Evolutionary conservation across 2,888 invertebrate genomes (phyloP).

Genomic region (Zygogramma bicolorata): DNA sequence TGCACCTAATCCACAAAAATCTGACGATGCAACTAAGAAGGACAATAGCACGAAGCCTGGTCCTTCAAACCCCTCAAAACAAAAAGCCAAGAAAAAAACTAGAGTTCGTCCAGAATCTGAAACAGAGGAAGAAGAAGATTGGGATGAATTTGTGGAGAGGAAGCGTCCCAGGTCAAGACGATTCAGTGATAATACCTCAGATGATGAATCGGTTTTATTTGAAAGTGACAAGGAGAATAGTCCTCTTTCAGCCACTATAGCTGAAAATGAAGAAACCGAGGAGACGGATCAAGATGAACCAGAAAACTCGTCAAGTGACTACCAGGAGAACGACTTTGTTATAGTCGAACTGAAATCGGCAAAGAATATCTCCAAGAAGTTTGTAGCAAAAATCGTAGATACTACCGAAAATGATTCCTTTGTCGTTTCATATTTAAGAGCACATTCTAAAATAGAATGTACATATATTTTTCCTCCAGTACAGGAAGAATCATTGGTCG

Average conservation of each 20-base stretch:
- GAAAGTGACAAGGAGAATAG: too few species aligned
- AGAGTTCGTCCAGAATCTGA: too few species aligned
- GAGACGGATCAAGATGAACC: not conserved
- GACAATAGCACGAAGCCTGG: too few species aligned
- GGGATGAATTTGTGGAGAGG: too few species aligned
- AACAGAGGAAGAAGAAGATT: too few species aligned
- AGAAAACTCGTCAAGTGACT: not conserved
- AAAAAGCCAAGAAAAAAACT: too few species aligned
- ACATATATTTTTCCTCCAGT: not conserved
- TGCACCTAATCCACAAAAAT: not conserved
- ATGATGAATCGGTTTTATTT: too few species aligned
- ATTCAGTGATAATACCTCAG: too few species aligned
- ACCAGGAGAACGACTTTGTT: not conserved
- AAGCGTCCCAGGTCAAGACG: too few species aligned
- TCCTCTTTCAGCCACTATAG: too few species aligned
- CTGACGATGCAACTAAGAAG: not conserved
- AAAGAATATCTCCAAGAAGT: not conserved
- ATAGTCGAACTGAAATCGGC: not conserved
- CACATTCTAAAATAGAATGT: conserved; percentile 3
- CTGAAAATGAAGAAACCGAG: too few species aligned
- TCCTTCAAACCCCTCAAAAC: too few species aligned
- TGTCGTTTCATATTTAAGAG: not conserved
- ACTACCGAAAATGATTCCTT: not conserved
- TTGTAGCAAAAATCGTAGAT: conserved; percentile 6
- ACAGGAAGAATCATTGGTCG: not conserved